Base-by-base conservation (phyloP, 2,888 invertebrate genomes). In the Hypsopygia costalis region DNA sequence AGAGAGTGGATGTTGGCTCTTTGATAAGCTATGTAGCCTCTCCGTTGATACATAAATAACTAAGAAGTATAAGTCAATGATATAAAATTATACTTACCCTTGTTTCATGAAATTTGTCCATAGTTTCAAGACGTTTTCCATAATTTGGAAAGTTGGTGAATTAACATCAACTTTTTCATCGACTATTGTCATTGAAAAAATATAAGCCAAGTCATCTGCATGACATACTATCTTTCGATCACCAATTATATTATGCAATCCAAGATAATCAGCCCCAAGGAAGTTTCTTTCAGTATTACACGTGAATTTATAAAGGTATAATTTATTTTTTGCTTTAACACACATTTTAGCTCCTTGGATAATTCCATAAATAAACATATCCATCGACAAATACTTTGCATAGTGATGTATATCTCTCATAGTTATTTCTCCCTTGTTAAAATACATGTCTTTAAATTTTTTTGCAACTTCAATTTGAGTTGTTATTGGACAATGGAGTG, bases 61-160 rank as follows among this genome's bases (percentile, higher is more conserved):
- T n/a, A n/a, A n/a, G n/a, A n/a, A n/a, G n/a, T n/a, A n/a, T n/a
- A n/a, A n/a, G n/a, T n/a, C n/a, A n/a, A n/a, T n/a, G n/a, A n/a
- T n/a, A n/a, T n/a, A n/a, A n/a, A n/a, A n/a, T n/a, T n/a, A 22
- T 16, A 31, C 32, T 32, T 28, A 25, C 73, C 70, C 71, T 38
- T 51, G 51, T 52, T 67, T 71, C 4, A 64, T 67, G 46, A 74
- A 70, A 20, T 71, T 68, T 0, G 70, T 63, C 69, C 67, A 72
- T 5, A 74, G 51, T 39, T 52, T 63, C 0, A 59, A 58, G 1
- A 63, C 44, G 29, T 51, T 62, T 11, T 64, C 45, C 7, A 73
- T 66, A 42, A 66, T 49, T 30, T 55, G 34, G 30, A 51, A 68
- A 7, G 55, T 52, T 37, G 54, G 46, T 0, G 64, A 57, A 2